phyloP scores from a whole-genome alignment of 2,888 invertebrate genomes.

The Caenorhabditis wallacei region DNA sequence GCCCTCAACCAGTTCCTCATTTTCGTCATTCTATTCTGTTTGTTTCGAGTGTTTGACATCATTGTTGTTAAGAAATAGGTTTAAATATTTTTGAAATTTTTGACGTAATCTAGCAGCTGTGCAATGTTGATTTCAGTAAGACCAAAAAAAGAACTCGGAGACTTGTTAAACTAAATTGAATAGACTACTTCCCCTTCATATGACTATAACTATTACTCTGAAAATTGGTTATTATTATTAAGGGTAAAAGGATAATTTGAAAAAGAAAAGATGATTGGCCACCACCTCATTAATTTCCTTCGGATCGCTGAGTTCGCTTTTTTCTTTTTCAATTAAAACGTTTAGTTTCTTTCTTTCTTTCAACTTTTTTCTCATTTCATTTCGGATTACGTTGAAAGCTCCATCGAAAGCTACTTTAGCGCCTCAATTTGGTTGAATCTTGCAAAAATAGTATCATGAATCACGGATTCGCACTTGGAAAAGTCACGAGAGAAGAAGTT shows the following conservation, averaged over 20 bases:
- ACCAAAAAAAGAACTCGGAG: slow-evolving; percentile 6
- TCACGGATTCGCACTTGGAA: slow-evolving; percentile 37
- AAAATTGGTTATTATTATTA: slow-evolving; percentile 35
- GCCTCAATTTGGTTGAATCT: not conserved
- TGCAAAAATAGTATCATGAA: slow-evolving; percentile 40
- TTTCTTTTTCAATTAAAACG: slow-evolving; percentile 41
- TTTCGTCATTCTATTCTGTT: slow-evolving; percentile 33
- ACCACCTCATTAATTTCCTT: slow-evolving; percentile 28
- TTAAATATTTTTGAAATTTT: slow-evolving; percentile 2
- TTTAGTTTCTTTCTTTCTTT: slow-evolving; percentile 1
- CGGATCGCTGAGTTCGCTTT: slow-evolving; percentile 28
- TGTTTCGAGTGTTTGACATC: slow-evolving; percentile 44
- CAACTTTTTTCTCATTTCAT: not conserved
- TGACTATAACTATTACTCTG: slow-evolving; percentile 48
- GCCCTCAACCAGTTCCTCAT: slow-evolving; percentile 17
- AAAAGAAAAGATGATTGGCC: slow-evolving; percentile 31
- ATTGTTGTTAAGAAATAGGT: slow-evolving; percentile 1
- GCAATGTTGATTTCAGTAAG: not conserved
- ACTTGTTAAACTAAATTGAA: slow-evolving; percentile 5
- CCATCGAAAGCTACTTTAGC: not conserved
- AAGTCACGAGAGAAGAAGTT: slow-evolving; percentile 42
- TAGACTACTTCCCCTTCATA: slow-evolving; percentile 23
- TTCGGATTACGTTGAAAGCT: not conserved
- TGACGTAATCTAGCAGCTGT: slow-evolving; percentile 16
- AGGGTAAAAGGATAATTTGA: slow-evolving; percentile 47